These are phyloP conservation scores for Drosophila tropicalis DNA, from an alignment of 1,140 invertebrate genomes.

Conservation along the genomic window DNA sequence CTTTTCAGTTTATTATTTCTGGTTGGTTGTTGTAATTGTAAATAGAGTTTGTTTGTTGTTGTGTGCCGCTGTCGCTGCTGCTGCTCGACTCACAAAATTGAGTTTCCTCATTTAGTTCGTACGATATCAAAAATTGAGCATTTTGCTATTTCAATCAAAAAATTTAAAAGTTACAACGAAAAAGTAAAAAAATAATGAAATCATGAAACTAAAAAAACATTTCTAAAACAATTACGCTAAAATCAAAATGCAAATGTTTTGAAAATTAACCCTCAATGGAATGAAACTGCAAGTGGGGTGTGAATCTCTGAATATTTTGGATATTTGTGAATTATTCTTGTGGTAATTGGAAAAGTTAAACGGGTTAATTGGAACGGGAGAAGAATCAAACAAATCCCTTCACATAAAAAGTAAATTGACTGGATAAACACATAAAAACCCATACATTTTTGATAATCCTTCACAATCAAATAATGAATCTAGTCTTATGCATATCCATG, in stretches of 20 bases:
- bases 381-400: too few relatives aligned
- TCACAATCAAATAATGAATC: too few relatives aligned
- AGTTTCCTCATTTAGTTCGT: conserved; percentile 37
- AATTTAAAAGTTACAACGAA: conserved; percentile 3
- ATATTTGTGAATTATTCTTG: neutral
- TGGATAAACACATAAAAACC: too few relatives aligned
- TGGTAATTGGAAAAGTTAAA: too few relatives aligned
- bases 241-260: conserved; percentile 16
- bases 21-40: conserved; percentile 80
- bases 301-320: neutral
- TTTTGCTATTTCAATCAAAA: conserved; percentile 61
- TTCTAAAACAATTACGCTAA: conserved; percentile 24
- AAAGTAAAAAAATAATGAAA: conserved; percentile 21
- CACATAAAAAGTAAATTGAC: too few relatives aligned
- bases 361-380: too few relatives aligned
- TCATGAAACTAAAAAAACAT: neutral
- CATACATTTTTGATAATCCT: too few relatives aligned
- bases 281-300: neutral
- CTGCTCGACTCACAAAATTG: conserved; percentile 59
- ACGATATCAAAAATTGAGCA: conserved; percentile 55
- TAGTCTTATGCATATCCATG: too few relatives aligned
- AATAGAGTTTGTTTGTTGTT: conserved; percentile 8
- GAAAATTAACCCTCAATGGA: neutral
- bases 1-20: neutral
- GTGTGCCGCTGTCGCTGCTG: conserved; percentile 37